These are phyloP conservation scores for Teleogryllus occipitalis DNA, from an alignment of 1,140 invertebrate species.

Conservation along the genomic window DNA sequence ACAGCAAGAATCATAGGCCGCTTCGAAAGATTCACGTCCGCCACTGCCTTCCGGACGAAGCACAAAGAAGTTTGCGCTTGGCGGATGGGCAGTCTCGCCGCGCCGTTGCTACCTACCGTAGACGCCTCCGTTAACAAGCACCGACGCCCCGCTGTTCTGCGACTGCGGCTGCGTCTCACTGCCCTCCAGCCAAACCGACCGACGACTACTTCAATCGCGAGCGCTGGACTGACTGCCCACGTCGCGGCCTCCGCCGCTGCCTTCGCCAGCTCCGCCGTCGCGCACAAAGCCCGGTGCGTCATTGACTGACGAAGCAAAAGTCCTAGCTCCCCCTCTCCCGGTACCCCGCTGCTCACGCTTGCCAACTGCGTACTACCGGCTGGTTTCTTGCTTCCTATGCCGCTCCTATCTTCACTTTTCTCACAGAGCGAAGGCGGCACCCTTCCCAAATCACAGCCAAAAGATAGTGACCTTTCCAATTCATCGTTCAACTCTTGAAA, in stretches of 20 bases:
- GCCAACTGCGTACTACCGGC: not conserved
- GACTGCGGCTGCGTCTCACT: not conserved
- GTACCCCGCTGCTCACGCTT: not conserved
- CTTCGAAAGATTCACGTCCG: no score
- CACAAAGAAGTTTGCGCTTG: no score
- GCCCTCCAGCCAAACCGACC: not conserved
- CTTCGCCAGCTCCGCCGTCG: not conserved
- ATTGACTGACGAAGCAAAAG: slow-evolving; percentile 14
- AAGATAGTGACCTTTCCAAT: no score
- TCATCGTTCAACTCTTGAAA: no score
- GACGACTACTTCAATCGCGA: not conserved
- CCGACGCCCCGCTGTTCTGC: not conserved
- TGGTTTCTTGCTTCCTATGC: no score
- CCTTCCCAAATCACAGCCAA: no score
- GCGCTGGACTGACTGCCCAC: not conserved
- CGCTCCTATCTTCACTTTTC: not conserved
- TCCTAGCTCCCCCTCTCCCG: not conserved
- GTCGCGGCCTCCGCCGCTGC: not conserved
- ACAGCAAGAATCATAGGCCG: no score
- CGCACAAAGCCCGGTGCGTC: slow-evolving; percentile 6
- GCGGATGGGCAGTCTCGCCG: no score
- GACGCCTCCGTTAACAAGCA: not conserved
- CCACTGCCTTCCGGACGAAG: no score
- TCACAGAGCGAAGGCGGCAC: not conserved
- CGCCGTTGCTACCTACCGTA: not conserved